phyloP scores from a whole-genome alignment of 2,888 invertebrate genomes.

The Apodemia mormo region DNA sequence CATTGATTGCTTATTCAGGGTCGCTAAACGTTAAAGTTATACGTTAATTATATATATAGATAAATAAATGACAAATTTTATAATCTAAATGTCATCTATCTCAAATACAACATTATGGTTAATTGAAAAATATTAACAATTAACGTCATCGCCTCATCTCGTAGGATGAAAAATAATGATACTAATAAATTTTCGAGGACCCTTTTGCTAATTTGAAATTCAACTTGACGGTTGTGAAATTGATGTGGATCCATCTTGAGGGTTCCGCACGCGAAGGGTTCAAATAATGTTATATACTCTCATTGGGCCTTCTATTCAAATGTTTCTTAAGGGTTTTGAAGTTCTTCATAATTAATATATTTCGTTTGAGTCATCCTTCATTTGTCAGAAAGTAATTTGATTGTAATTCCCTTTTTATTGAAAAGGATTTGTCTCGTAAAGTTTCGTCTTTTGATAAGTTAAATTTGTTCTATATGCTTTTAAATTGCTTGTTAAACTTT shows the following conservation, averaged over 20 bases:
- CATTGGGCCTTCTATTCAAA: slow-evolving; percentile 6
- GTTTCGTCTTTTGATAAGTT: slow-evolving; percentile 12
- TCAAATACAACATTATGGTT: not conserved
- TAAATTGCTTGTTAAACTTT: slow-evolving; percentile 13
- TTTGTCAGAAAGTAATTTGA: slow-evolving; percentile 5
- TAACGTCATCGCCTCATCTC: slow-evolving; percentile 17
- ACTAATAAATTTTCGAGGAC: slow-evolving; percentile 34
- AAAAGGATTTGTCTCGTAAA: slow-evolving; percentile 17
- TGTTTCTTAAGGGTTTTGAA: slow-evolving; percentile 12
- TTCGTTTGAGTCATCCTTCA: slow-evolving; percentile 5
- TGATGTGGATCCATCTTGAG: slow-evolving; percentile 13
- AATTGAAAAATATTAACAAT: slow-evolving; percentile 13
- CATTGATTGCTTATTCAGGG: too few species aligned
- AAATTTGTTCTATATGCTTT: slow-evolving; percentile 15
- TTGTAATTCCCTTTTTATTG: slow-evolving; percentile 15
- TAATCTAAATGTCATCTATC: not conserved
- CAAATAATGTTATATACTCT: slow-evolving; percentile 9
- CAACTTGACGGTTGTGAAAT: slow-evolving; percentile 15
- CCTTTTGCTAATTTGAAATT: slow-evolving; percentile 27
- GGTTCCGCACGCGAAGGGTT: slow-evolving; percentile 10
- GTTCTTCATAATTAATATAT: slow-evolving; percentile 10
- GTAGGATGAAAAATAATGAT: slow-evolving; percentile 31
- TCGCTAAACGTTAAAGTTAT: too few species aligned
- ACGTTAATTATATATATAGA: too few species aligned
- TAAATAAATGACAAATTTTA: not conserved